phyloP scores from a whole-genome alignment of 2,888 invertebrate species.

The Argyra leucocephala region DNA sequence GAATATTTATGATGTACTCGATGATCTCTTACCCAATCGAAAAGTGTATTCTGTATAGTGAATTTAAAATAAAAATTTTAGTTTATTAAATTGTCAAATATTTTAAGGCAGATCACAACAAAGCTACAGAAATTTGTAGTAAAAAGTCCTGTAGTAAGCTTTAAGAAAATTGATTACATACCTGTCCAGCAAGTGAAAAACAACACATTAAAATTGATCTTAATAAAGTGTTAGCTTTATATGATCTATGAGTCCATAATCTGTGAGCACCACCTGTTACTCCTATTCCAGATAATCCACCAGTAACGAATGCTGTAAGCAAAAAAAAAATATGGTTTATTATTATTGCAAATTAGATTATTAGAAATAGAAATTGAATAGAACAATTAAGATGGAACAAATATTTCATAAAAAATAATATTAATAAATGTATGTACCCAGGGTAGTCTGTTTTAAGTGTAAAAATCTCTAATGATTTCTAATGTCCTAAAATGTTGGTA shows the following conservation, averaged over 20 bases:
- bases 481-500: too few relatives aligned
- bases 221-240: conserved; percentile 54
- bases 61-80: not conserved
- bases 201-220: conserved; percentile 51
- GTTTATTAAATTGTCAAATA: not conserved
- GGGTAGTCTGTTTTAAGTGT: too few relatives aligned
- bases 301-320: conserved; percentile 45
- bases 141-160: not conserved
- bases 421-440: too few relatives aligned
- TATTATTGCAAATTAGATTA: conserved; percentile 10
- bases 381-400: too few relatives aligned
- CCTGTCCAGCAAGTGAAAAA: conserved; percentile 59
- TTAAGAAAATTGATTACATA: conserved; percentile 31
- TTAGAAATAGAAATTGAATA: too few relatives aligned
- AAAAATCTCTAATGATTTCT: too few relatives aligned
- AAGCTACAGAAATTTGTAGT: too few relatives aligned
- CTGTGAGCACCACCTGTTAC: conserved; percentile 62
- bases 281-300: conserved; percentile 54
- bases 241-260: conserved; percentile 58
- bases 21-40: conserved; percentile 78
- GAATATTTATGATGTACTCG: conserved; percentile 73
- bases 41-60: conserved; percentile 72
- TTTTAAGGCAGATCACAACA: too few relatives aligned
- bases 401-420: too few relatives aligned
- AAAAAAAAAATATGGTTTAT: conserved; percentile 12